These are phyloP conservation scores for Stomatorhinus ivindoensis DNA, from an alignment of 2,113 vertebrate species.

Conservation along the genomic window DNA sequence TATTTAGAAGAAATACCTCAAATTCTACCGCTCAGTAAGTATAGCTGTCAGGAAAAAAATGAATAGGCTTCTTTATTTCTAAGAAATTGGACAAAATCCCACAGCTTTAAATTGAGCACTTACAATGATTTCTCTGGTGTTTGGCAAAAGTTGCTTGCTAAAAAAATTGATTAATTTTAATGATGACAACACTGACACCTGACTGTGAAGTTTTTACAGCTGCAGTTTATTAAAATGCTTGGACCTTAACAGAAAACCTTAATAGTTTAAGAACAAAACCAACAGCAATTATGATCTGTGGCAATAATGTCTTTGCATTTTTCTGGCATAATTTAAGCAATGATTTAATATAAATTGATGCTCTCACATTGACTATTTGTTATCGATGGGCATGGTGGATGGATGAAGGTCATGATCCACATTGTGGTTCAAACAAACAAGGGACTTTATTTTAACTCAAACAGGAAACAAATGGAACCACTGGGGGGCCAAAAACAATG, in stretches of 20 bases:
- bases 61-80: background rate
- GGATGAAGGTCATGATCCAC: background rate
- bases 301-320: background rate
- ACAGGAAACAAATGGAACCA: background rate
- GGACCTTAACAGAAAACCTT: background rate
- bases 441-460: background rate
- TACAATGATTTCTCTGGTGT: background rate
- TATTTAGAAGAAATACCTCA: background rate
- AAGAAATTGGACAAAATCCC: background rate
- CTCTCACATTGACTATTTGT: background rate
- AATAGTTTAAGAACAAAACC: background rate
- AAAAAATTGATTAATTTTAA: background rate
- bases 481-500: background rate
- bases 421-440: background rate
- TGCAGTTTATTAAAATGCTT: background rate
- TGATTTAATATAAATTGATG: background rate
- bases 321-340: background rate
- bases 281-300: background rate
- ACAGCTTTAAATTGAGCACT: background rate
- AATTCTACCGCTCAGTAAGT: background rate
- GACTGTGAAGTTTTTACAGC: background rate
- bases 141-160: background rate
- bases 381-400: background rate
- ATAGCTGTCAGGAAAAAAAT: background rate
- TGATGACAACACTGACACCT: background rate